Base-by-base conservation (phyloP, 2,888 invertebrate species). In the Philonicus albiceps region DNA sequence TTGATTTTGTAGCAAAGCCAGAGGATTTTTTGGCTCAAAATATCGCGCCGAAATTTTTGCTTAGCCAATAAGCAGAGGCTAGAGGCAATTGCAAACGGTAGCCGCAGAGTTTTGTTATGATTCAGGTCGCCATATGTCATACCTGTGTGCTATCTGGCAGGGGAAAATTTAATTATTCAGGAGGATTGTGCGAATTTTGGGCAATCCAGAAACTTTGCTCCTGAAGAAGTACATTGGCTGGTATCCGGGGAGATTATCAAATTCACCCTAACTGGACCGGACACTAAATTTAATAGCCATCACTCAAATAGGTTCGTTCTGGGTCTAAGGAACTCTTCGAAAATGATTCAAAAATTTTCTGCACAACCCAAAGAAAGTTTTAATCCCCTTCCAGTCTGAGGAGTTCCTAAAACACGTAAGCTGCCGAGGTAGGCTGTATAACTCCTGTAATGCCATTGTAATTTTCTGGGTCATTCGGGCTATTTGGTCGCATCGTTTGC, bases 401-500 rank as follows among this genome's bases (percentile, higher is more conserved):
- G 64, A 27, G 31, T 74, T 5, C 34, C 34, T 30, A 30, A 31
- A 74, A 31, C 31, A 74, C 74, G 74, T 74, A 34, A 74, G 74
- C 31, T 74, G 22, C 34, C 19, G 74, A n/a, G 34, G 16, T 34
- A 74, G 31, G 74, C 74, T 40, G 49, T 43, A 49, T 64, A 64
- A 40, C 78, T 40, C 43, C 22, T 78, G 78, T 78, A 78, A 78
- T 74, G 78, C 40, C 43, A 78, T 78, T 78, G 43, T 78, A 40
- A 43, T 78, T 78, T 78, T 78, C 40, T 78, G 43, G 78, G 49
- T 78, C 78, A 78, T 78, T 78, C 40, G 43, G 78, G 40, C 40
- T 49, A 78, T 78, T 78, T 78, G 40, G 40, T 16, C 22, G 37
- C 40, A 78, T n/a, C 16, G 16, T 78, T 16, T 43, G 43, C 27